Base-by-base conservation (phyloP, 2,797 vertebrate species). In the Malurus splendens region DNA sequence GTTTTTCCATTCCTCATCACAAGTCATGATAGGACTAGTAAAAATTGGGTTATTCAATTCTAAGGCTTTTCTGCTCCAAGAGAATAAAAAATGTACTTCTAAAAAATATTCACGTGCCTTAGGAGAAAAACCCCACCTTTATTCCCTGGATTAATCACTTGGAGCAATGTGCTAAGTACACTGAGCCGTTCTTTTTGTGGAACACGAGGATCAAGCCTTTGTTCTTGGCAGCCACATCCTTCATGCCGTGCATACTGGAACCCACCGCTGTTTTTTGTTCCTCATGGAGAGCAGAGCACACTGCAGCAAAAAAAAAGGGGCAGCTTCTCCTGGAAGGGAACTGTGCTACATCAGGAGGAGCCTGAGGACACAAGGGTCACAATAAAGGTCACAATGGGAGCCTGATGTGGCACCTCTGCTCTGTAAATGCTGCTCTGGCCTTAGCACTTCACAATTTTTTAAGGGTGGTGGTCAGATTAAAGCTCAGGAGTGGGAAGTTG, bases 231-330 rank as follows among this genome's bases (percentile, higher is more conserved):
- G 72, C 39, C 66, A 61, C 18, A 4, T 82, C 78, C 52, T 48
- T 94, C 87, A 71, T 93, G 82, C 90, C 59, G 0, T 28, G 82
- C 90, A 92, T 90, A 67, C 87, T 92, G 84, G 81, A 93, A 92
- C 61, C 73, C 70, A 62, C 84, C 7, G 3, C 24, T 85, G 78
- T 51, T 85, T 85, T 85, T 82, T 13, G 4, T 67, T 82, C 68
- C 33, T 60, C 61, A 42, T 0, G 0, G 61, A 80, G 50, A 77
- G 30, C 82, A 47, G 76, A 85, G 42, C 3, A 7, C 65, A 77
- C 55, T 70, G 42, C 36, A 57, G 75, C 50, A 77, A 73, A 59
- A 75, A 50, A 84, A 75, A 50, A 84, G 80, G 47, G 68, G 33
- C 20, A 77, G 39, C 51, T 91, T 51, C 87, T 92, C 50, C 45